Base-by-base conservation (phyloP, 2,113 vertebrate species). In the Glaucomys volans region DNA sequence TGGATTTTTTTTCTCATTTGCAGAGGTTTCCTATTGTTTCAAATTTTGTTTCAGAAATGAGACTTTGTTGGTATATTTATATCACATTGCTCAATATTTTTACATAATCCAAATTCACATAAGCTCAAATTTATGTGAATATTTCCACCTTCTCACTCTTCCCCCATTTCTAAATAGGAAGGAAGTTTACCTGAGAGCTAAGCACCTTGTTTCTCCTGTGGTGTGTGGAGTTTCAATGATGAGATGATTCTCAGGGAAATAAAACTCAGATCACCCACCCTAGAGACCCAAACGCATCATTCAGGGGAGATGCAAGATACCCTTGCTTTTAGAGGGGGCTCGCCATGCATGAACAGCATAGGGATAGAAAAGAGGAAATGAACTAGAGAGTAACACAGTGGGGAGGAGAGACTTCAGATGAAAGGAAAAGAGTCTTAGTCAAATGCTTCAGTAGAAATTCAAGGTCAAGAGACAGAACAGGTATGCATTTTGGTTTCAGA, bases 11-110 rank as follows among this genome's bases (percentile, higher is more conserved):
- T 77, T 35, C 72, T 87, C 54, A 69, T 94, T 75, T 44, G 57
- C n/a, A 30, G 37, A 93, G 7, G 57, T 76, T 91, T 57, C n/a
- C 54, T 5, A 72, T 44, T 77, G 72, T 74, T 82, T 86, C 40
- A 85, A 81, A 72, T 72, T 93, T 85, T 91, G 62, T 44, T 71
- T 40, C 54, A 85, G 90, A 91, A 85, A 72, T 57, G n/a, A 96
- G 22, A 76, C 77, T 75, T 89, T 24, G 35, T 83, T 72, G 30
- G 9, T 59, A 42, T 84, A 83, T 57, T 90, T 84, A 30, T 54
- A 80, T 75, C 50, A 81, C 37, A 87, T 85, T 79, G 47, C 71
- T 89, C 89, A 47, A 67, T 50, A 89, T 28, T 86, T 32, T 86
- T 37, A 35, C 35, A 67, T 69, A 91, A 94, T 75, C 50, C 14